Evolutionary conservation across 2,113 vertebrate genomes (phyloP), one percentile per base, ranked within the genome.

Genomic region (Hypomesus transpacificus): DNA sequence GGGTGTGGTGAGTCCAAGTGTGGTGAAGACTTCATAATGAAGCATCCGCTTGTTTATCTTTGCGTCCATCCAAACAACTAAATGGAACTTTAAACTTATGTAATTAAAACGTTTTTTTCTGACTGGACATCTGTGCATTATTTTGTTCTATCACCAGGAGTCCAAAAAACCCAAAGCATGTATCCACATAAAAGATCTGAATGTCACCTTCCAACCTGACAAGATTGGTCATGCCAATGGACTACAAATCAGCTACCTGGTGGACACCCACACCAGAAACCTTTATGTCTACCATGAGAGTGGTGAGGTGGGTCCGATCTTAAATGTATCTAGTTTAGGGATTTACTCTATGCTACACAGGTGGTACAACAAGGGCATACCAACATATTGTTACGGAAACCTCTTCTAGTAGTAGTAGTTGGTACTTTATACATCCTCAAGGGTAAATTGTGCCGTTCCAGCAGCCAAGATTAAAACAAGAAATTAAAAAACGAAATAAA

Each of bases 221-320:
- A 98, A 97, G 86, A 96, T 96, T 11, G 79, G 88, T 24, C 93
- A 96, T 72, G 71, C 82, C 28, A 89, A 97, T 0, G 95, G 95
- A 22, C 86, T 98, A 78, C 96, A 98, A 91, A 89, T 98, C 80
- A 95, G 93, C 16, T 96, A 93, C 84, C 83, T 74, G 59, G 84
- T 81, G n/a, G 85, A 88, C 0, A 76, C 89, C 24, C 93, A 84
- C 77, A 90, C 87, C 71, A 90, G 94, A 81, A 98, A 92, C 82
- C 87, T 98, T 21, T 98, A 94, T 39, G 94, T 98, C 56, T 96
- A 96, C 61, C 95, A 98, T 0, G 92, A 96, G 58, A 93, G 14
- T 11, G 88, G 93, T 74, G 90, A 95, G 94, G 96, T 97, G 64
- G 89, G 77, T 3, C n/a, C 70, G 60, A 3, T 7, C 16, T 5